Base-by-base conservation (phyloP, 1,140 invertebrate species). In the Aphelenchoides fujianensis region DNA sequence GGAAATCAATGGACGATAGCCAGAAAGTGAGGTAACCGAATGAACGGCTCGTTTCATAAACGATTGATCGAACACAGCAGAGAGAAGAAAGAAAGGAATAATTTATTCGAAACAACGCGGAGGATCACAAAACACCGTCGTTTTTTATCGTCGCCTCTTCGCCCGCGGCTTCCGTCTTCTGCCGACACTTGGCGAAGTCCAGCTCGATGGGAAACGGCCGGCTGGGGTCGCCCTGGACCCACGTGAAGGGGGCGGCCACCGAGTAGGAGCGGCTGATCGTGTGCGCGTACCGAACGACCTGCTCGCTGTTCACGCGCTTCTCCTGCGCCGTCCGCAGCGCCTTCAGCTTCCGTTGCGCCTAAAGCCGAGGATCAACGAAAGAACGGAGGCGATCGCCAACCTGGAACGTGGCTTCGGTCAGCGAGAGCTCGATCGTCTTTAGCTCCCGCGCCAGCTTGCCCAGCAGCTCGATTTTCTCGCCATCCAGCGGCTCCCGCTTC, bases 261-360 rank as follows among this genome's bases (percentile, higher is more conserved):
- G 74, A 72, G 70, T 23, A 73, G 12, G 34, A 41, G 31, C 35
- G 70, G 32, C 30, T 37, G 16, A 73, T 77, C 36, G 48, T 63
- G 35, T 79, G 68, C 3, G 75, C 73, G 35, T 62, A 71, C 12
- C 75, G 73, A 59, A 79, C 69, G 27, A 77, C 66, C 30, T 74
- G 67, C 37, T 77, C 76, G 12, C 69, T 70, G 52, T 59, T 67
- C n/a, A 76, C 64, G n/a, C n/a, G n/a, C n/a, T n/a, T n/a, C n/a
- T n/a, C n/a, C n/a, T n/a, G n/a, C n/a, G n/a, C n/a, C n/a, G 73
- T 35, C 55, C 79, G 70, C n/a, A 79, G 66, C 2, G 76, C 72
- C 16, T 74, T 71, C 23, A 78, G 41, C 52, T 79, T 79, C 23
- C 76, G 73, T 35, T 79, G 59, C 12, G 75, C 76, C 73, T 74